These are phyloP conservation scores for Bimastos eiseni DNA, from an alignment of 2,888 invertebrate genomes.

Conservation along the genomic window DNA sequence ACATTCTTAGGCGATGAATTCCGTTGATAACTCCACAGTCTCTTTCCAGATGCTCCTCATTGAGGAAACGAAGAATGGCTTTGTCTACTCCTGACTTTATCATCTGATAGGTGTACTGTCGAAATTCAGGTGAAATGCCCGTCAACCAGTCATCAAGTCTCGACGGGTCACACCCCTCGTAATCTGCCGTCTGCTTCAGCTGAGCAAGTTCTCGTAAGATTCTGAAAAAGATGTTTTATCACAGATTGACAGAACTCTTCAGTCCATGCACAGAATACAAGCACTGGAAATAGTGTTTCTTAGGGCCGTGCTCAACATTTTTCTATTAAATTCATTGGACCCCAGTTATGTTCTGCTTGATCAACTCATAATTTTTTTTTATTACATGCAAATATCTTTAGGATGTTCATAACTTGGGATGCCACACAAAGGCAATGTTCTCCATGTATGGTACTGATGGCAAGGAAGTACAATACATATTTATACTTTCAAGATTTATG, in stretches of 20 bases:
- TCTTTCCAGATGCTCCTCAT: conserved; percentile 84
- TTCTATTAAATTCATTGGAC: too few relatives aligned
- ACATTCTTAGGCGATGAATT: conserved; percentile 87
- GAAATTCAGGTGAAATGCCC: conserved; percentile 83
- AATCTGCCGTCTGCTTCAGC: conserved; percentile 93
- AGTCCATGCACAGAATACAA: conserved; percentile 1
- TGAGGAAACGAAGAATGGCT: conserved; percentile 77
- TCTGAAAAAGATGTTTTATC: conserved; percentile 60
- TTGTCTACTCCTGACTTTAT: conserved; percentile 92
- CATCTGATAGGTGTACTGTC: conserved; percentile 95
- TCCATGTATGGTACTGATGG: too few relatives aligned
- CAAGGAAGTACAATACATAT: too few relatives aligned
- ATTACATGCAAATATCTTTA: too few relatives aligned
- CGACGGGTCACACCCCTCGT: conserved; percentile 87
- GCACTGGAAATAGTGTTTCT: background rate
- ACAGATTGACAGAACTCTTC: background rate
- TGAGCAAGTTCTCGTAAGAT: conserved; percentile 89
- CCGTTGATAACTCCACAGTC: conserved; percentile 93
- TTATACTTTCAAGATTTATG: too few relatives aligned
- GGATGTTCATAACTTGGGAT: too few relatives aligned
- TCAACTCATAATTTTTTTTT: too few relatives aligned
- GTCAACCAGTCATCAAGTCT: conserved; percentile 73
- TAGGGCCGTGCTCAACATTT: background rate
- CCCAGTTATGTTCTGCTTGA: too few relatives aligned
- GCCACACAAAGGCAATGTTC: too few relatives aligned